Percentiles rank a stretch among this genome's conserved stretches.
phyloP scores from a whole-genome alignment of 2,888 invertebrate genomes.

The Isoperla grammatica region DNA sequence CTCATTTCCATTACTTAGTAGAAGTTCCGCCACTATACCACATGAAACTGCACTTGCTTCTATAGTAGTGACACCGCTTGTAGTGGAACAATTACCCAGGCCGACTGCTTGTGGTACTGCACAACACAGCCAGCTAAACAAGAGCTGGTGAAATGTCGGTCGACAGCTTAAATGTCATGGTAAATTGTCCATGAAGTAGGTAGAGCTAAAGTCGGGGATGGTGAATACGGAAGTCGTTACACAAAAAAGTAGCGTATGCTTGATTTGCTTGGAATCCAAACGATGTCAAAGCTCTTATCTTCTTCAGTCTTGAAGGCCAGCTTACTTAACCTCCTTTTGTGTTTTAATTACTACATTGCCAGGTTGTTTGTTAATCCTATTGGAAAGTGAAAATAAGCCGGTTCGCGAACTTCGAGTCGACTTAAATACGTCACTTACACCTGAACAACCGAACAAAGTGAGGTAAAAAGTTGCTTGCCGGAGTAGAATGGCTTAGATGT shows the following conservation, averaged over 20 bases:
- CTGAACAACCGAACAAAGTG: too few relatives aligned
- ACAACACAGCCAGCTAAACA: background rate
- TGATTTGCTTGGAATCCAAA: background rate
- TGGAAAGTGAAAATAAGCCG: too few relatives aligned
- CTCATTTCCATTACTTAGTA: too few relatives aligned
- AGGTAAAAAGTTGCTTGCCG: too few relatives aligned
- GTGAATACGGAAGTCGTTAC: background rate
- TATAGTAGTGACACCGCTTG: too few relatives aligned
- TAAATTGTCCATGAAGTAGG: constrained; percentile 23
- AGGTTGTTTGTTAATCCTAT: too few relatives aligned
- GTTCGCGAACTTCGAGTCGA: too few relatives aligned
- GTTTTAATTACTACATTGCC: too few relatives aligned
- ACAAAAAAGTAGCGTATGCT: constrained; percentile 5
- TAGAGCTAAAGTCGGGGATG: background rate
- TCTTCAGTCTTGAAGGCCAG: background rate
- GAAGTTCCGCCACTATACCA: too few relatives aligned
- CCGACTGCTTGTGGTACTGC: background rate
- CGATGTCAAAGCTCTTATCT: background rate
- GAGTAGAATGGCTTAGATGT: too few relatives aligned
- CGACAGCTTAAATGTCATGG: constrained; percentile 22
- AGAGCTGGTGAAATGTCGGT: constrained; percentile 15
- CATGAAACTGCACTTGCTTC: too few relatives aligned
- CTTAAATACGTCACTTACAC: too few relatives aligned
- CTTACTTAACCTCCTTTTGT: background rate
- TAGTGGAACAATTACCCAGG: background rate